Conservation (phyloP, 2,888 invertebrate genomes). For the Trichacis sp. region DNA sequence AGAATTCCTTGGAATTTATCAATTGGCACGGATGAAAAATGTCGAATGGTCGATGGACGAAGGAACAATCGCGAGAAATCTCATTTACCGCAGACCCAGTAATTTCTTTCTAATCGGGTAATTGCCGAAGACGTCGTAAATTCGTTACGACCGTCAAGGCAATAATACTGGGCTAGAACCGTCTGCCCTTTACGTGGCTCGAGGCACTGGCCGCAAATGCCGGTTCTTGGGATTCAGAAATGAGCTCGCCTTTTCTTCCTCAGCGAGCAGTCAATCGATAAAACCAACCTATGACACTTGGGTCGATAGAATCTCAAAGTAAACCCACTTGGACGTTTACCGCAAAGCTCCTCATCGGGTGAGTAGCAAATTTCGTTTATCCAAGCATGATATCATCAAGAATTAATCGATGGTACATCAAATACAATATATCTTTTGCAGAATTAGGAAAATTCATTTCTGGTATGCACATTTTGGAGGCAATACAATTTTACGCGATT, state of each 20-base stretch:
- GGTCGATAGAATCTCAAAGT: constrained; percentile 9
- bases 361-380: too few species aligned
- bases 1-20: too few species aligned
- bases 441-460: too few species aligned
- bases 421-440: too few species aligned
- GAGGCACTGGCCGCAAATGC: background rate
- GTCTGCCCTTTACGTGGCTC: constrained; percentile 9
- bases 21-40: too few species aligned
- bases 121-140: constrained; percentile 5
- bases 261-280: constrained; percentile 25
- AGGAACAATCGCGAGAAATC: background rate
- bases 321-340: background rate
- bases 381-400: too few species aligned
- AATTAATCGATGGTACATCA: too few species aligned
- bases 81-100: background rate
- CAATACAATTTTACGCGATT: too few species aligned
- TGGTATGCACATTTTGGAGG: too few species aligned
- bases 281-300: constrained; percentile 9
- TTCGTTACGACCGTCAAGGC: constrained; percentile 13
- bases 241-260: constrained; percentile 1
- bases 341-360: background rate
- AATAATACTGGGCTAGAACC: constrained; percentile 6
- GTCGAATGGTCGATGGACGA: background rate
- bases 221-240: constrained; percentile 4
- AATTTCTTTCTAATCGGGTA: constrained; percentile 1